A percentile compares a stretch with the other conserved stretches of the same genome.
Conservation (phyloP, 2,888 invertebrate genomes). For the Pantelozetes paolii region DNA sequence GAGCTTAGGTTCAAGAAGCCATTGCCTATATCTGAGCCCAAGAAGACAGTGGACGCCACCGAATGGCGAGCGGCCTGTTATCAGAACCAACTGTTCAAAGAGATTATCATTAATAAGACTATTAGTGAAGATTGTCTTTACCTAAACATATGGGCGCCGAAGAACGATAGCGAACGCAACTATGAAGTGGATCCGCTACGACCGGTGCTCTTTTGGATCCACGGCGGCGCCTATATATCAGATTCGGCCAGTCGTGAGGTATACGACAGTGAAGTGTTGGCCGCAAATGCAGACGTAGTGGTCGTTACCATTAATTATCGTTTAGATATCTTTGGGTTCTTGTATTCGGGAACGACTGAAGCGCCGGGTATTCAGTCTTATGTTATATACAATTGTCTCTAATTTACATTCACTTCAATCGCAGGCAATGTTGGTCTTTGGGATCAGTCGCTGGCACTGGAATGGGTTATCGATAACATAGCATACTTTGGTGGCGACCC, state of each 20-base stretch:
- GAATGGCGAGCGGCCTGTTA: conserved; percentile 1
- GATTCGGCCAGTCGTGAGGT: conserved; percentile 19
- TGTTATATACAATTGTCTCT: not conserved
- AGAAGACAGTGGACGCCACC: not conserved
- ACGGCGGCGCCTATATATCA: conserved; percentile 42
- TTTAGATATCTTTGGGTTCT: conserved; percentile 39
- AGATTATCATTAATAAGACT: conserved; percentile 2
- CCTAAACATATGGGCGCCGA: conserved; percentile 40
- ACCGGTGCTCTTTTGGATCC: conserved; percentile 42
- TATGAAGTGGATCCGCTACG: not conserved
- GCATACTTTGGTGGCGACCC: conserved; percentile 46
- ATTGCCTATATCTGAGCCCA: not conserved
- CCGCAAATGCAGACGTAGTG: conserved; percentile 38
- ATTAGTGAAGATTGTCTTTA: conserved; percentile 41
- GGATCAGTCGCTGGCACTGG: conserved; percentile 41
- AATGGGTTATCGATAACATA: conserved; percentile 44
- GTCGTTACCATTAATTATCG: conserved; percentile 41
- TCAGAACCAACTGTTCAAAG: conserved; percentile 34
- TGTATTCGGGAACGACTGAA: conserved; percentile 35
- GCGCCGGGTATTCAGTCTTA: conserved; percentile 5
- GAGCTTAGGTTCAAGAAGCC: conserved; percentile 44
- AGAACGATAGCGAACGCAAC: conserved; percentile 3
- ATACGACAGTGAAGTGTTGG: not conserved
- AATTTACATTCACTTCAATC: not conserved
- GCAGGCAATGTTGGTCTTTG: conserved; percentile 39